These are phyloP conservation scores for Protonemura montana DNA, from an alignment of 2,888 invertebrate genomes.

Conservation along the genomic window DNA sequence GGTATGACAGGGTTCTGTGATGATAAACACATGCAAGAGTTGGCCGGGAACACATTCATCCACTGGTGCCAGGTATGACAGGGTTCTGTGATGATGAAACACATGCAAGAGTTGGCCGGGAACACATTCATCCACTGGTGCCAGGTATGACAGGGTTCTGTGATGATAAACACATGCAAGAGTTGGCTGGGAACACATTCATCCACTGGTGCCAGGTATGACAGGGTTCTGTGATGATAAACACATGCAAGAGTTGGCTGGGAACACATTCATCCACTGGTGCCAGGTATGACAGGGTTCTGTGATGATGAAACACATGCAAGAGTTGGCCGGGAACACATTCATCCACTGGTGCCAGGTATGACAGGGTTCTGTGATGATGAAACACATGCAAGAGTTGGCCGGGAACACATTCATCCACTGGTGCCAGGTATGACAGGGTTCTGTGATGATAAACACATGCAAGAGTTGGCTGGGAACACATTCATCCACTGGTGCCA, in stretches of 20 bases:
- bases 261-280: slow-evolving; percentile 3
- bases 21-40: background rate
- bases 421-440: background rate
- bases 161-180: background rate
- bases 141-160: background rate
- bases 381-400: background rate
- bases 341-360: background rate
- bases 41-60: slow-evolving; percentile 1
- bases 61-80: background rate
- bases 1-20: background rate
- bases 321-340: too few relatives aligned
- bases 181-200: too few relatives aligned
- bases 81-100: background rate
- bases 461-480: too few relatives aligned
- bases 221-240: background rate
- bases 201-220: background rate
- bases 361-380: background rate
- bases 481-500: slow-evolving; percentile 7
- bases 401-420: slow-evolving; percentile 1
- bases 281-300: background rate
- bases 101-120: too few relatives aligned
- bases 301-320: background rate
- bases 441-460: background rate
- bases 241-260: too few relatives aligned
- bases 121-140: slow-evolving; percentile 5